Evolutionary conservation across 1,140 invertebrate species (phyloP).

Genomic region (Leptopilina clavipes): DNA sequence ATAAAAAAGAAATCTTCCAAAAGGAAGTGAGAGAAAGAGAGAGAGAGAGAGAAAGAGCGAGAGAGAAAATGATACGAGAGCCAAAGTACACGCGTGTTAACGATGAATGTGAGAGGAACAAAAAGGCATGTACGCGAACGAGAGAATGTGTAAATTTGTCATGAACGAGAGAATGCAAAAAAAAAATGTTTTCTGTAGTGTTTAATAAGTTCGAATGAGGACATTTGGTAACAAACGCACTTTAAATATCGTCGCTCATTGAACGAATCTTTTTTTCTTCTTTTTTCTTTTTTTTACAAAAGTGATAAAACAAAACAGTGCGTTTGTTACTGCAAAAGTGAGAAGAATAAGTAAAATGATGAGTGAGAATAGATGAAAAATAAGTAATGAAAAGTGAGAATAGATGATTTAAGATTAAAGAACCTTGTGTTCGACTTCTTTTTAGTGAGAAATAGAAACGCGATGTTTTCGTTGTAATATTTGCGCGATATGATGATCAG

Average conservation of each 20-base stretch:
- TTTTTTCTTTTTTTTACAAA: neutral
- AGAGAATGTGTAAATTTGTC: conserved; percentile 12
- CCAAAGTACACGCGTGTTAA: conserved; percentile 36
- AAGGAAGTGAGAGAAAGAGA: conserved; percentile 43
- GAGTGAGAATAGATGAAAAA: conserved; percentile 22
- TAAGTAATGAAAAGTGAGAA: no score
- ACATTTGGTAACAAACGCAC: conserved; percentile 14
- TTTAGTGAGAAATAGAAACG: neutral
- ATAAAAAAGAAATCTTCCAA: conserved; percentile 50
- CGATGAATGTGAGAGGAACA: conserved; percentile 43
- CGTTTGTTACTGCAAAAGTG: conserved; percentile 31
- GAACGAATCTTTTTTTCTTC: neutral
- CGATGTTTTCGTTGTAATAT: conserved; percentile 50
- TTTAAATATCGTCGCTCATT: neutral
- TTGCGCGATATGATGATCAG: conserved; percentile 52
- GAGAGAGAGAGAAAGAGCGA: no score
- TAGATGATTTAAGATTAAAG: no score
- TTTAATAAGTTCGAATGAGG: conserved; percentile 1
- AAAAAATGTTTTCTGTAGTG: neutral
- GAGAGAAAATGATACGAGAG: no score
- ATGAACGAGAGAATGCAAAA: conserved; percentile 38
- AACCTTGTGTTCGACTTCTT: neutral
- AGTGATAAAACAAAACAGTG: conserved; percentile 2
- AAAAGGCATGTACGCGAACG: conserved; percentile 44
- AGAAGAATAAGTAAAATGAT: neutral